Evolutionary conservation across 2,797 vertebrate species (phyloP).

Genomic region (Rhinogobio ventralis): DNA sequence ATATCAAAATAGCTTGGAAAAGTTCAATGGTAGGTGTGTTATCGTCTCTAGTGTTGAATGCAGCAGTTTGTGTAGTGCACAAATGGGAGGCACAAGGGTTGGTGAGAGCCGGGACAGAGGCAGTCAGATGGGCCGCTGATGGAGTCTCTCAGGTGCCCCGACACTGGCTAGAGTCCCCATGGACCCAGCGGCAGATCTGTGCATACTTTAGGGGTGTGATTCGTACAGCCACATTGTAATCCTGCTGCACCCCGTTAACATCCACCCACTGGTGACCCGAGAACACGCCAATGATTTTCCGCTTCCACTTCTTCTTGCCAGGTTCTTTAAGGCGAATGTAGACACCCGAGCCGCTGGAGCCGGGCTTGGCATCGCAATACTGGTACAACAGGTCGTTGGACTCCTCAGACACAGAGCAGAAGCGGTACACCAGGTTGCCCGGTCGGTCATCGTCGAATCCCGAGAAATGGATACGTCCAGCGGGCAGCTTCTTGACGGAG

Average conservation of each 20-base stretch:
- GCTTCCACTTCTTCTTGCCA: conserved; percentile 89
- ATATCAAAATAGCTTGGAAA: conserved; percentile 32
- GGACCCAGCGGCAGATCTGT: conserved; percentile 96
- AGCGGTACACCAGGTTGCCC: conserved; percentile 92
- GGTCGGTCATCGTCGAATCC: conserved; percentile 92
- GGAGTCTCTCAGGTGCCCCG: conserved; percentile 75
- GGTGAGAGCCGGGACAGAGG: conserved; percentile 52
- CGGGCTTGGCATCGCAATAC: conserved; percentile 92
- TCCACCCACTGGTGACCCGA: conserved; percentile 96
- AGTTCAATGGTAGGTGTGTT: not conserved
- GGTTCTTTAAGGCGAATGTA: conserved; percentile 95
- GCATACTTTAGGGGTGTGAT: conserved; percentile 96
- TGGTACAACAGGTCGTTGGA: conserved; percentile 94
- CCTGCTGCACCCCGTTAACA: conserved; percentile 87
- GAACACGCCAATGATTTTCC: conserved; percentile 94
- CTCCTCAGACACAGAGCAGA: conserved; percentile 93
- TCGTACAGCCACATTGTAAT: conserved; percentile 96
- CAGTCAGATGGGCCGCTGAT: conserved; percentile 58
- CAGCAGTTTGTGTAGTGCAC: conserved; percentile 34
- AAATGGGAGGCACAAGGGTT: conserved; percentile 58
- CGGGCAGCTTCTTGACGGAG: conserved; percentile 85
- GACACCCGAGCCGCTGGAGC: conserved; percentile 93
- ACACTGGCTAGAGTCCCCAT: conserved; percentile 86
- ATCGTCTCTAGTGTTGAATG: conserved; percentile 3
- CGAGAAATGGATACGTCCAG: conserved; percentile 95